Evolutionary conservation across 2,888 invertebrate species (phyloP), one percentile per base, ranked within the genome.

Genomic region (Trichogramma dendrolimi): DNA sequence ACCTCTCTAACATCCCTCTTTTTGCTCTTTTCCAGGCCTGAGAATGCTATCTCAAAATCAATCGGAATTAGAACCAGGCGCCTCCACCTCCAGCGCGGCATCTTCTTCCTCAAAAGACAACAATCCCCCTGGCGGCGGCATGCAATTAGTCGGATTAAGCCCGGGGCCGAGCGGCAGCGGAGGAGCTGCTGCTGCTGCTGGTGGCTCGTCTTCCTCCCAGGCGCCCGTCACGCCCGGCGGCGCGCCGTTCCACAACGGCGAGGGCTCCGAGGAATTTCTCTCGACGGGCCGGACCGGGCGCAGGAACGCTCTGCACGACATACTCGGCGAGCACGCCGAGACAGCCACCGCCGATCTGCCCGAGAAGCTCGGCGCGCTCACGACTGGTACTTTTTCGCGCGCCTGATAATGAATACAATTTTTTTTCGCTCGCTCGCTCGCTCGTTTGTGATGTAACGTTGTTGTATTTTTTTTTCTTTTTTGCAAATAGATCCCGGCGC

Each of bases 291-390:
- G 94, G 67, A 92, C 93, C 43, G 94, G 94, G 14, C 84, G 94
- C 59, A 82, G 94, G 68, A 95, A 95, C 81, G 94, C 94, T 54
- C 82, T 95, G 82, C 90, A 92, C 1, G 91, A 94, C 77, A 92
- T 94, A 70, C 81, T 88, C 71, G 87, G 90, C 57, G 86, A 87
- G 72, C 87, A 89, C 71, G 86, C 88, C 43, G 83, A 86, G 68
- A 85, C 88, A 66, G 85, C 87, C 62, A 89, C 90, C 4, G 89
- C 90, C 6, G 91, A 91, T 76, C 83, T 94, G 71, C 89, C 93
- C 4, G 85, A 86, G 61, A 84, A 87, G 71, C 81, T 94, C 72
- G 87, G 89, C 77, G 86, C 87, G 65, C 84, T 92, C 58, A 84
- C 83, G 64, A 88, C 88, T 50, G 82, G 53, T 60, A 39, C 43